Evolutionary conservation across 2,113 vertebrate genomes (phyloP).

Genomic region (Ictidomys tridecemlineatus): DNA sequence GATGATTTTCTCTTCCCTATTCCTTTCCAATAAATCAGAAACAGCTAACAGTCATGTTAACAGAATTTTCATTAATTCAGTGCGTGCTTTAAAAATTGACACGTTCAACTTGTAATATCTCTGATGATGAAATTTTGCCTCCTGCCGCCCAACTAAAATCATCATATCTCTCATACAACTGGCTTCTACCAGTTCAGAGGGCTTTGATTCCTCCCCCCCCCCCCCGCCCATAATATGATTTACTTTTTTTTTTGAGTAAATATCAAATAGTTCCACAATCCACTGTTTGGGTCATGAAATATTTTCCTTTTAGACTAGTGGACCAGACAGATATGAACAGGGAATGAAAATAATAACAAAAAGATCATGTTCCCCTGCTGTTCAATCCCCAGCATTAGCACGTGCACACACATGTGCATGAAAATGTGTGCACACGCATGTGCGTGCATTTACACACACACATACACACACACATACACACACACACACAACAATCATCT

Average conservation of each 20-base stretch:
- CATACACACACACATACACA: no score
- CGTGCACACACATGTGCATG: no score
- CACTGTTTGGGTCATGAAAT: neutral
- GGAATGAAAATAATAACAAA: neutral
- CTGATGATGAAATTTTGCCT: neutral
- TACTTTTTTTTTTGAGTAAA: neutral
- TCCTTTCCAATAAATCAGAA: slow-evolving; percentile 54
- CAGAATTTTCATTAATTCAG: slow-evolving; percentile 37
- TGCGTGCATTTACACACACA: no score
- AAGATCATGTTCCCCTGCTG: neutral
- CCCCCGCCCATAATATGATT: neutral
- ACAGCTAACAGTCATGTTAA: slow-evolving; percentile 5
- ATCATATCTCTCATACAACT: neutral
- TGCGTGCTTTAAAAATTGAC: slow-evolving; percentile 51
- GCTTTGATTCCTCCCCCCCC: neutral
- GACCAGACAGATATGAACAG: neutral
- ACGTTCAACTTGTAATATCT: neutral
- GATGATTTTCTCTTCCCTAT: slow-evolving; percentile 15
- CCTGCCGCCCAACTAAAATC: neutral
- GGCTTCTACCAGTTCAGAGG: neutral
- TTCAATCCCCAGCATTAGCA: neutral
- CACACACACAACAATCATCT: no score
- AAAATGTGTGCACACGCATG: no score
- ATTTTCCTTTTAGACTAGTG: neutral
- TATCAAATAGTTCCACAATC: neutral